A percentile compares a stretch with the other conserved stretches of the same genome.
Evolutionary conservation across 2,113 vertebrate species (phyloP).

Genomic region (Channa maculata): DNA sequence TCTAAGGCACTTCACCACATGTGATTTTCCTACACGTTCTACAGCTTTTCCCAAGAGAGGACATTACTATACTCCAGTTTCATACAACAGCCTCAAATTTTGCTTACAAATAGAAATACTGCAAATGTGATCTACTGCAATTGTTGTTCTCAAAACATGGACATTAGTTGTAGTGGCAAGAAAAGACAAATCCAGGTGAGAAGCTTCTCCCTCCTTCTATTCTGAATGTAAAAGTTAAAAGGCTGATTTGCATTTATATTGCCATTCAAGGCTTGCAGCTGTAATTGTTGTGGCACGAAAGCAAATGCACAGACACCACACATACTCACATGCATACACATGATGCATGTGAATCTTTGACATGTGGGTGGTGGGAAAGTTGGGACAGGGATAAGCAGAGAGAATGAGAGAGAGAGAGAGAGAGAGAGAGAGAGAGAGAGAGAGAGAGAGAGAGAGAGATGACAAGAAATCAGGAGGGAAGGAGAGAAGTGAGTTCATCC

Average conservation of each 20-base stretch:
- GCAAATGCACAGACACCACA: conserved; percentile 44
- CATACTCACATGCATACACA: conserved; percentile 2
- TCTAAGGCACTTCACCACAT: neutral
- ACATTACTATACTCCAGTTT: conserved; percentile 36
- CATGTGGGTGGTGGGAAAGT: too few species aligned
- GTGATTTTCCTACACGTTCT: conserved; percentile 22
- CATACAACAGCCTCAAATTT: conserved; percentile 30
- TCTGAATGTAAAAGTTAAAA: conserved; percentile 76
- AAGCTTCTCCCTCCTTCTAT: conserved; percentile 45
- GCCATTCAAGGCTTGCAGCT: conserved; percentile 65
- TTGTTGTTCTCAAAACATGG: conserved; percentile 42
- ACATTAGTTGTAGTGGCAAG: conserved; percentile 38
- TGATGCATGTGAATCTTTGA: conserved; percentile 11
- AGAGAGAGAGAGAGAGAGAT: conserved; percentile 17
- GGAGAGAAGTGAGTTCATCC: conserved; percentile 55
- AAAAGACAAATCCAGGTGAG: conserved; percentile 65
- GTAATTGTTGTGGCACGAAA: conserved; percentile 66
- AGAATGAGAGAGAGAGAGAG: too few species aligned
- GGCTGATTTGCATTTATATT: conserved; percentile 84
- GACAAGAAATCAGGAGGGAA: conserved; percentile 6
- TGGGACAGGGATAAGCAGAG: too few species aligned
- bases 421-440: neutral
- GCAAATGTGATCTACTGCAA: conserved; percentile 35
- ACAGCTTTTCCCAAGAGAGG: conserved; percentile 32
- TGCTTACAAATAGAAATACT: conserved; percentile 39